Conservation (phyloP, 2,888 invertebrate genomes). For the Mechanitis messenoides region DNA sequence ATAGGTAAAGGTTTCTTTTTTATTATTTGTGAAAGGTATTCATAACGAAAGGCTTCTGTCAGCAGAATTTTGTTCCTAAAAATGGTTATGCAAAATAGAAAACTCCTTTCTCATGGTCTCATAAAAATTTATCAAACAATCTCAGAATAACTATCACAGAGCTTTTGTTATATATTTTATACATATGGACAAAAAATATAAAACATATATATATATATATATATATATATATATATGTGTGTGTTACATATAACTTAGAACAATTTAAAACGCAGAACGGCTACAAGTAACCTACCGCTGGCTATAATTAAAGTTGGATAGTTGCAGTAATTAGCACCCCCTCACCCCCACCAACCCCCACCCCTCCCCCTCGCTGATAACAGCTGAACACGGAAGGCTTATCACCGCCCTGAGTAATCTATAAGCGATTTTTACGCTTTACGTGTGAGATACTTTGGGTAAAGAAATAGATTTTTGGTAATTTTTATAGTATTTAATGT, state of each 20-base stretch:
- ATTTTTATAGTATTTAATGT: no score
- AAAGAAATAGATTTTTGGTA: no score
- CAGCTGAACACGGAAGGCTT: conserved; percentile 28
- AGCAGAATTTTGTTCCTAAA: conserved; percentile 20
- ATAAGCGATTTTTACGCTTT: conserved; percentile 24
- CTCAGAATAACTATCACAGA: no score
- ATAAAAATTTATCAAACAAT: neutral
- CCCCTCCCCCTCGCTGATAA: conserved; percentile 17
- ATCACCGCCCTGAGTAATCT: conserved; percentile 22
- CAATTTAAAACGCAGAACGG: conserved; percentile 11
- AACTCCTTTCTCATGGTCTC: conserved; percentile 7
- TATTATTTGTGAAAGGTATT: neutral
- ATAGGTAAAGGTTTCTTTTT: neutral
- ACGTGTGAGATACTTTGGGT: conserved; percentile 15
- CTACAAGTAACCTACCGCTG: conserved; percentile 12
- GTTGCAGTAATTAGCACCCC: conserved; percentile 23
- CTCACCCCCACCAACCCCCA: conserved; percentile 7
- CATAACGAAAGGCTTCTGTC: conserved; percentile 10
- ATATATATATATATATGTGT: no score
- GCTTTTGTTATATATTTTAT: no score
- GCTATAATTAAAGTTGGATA: conserved; percentile 26
- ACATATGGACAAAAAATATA: no score
- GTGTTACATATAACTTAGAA: conserved; percentile 10
- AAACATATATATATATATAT: no score
- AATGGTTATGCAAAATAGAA: conserved; percentile 22